Base-by-base conservation (phyloP, 1,140 invertebrate species). In the Steinernema khuongi region DNA sequence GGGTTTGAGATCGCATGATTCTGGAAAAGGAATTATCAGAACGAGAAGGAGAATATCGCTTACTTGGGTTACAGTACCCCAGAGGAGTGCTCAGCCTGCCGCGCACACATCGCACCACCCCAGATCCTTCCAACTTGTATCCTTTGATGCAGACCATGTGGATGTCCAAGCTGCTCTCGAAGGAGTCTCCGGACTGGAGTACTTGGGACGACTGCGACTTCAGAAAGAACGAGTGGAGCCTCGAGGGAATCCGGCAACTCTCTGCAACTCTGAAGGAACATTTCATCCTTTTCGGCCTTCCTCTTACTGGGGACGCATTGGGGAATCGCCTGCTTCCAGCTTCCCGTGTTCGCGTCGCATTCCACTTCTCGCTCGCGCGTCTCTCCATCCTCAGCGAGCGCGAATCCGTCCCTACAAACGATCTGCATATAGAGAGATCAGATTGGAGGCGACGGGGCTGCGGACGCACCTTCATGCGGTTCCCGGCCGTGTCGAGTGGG, bases 241-340 rank as follows among this genome's bases (percentile, higher is more conserved):
- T 50, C 30, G 73, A 68, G 1, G 77, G 71, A 0, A 78, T 50
- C 19, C 72, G 67, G 67, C 77, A 78, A 7, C 72, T 74, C 67
- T 79, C 71, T 80, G 68, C 22, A 71, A 66, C 31, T 26, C 22
- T n/a, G 17, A 22, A 73, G 28, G 33, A 29, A 17, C n/a, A 69
- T 19, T 19, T 7, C 0, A 1, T 4, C 4, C 11, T 19, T 19
- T n/a, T n/a, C n/a, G n/a, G n/a, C n/a, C n/a, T n/a, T n/a, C n/a
- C 80, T 89, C 90, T 89, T 87, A 92, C 91, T 85, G 76, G 91
- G 90, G 80, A 89, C 86, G 82, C 92, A 93, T 78, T 89, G 88
- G 0, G 92, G 92, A 78, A 90, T 91, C 72, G 89, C 89, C 0
- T 92, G 92, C 81, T 91, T 92, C 92, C 92, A 94, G 79, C 89